Evolutionary conservation across 2,113 vertebrate genomes (phyloP), one percentile per base, ranked within the genome.

Genomic region (Gambusia affinis): DNA sequence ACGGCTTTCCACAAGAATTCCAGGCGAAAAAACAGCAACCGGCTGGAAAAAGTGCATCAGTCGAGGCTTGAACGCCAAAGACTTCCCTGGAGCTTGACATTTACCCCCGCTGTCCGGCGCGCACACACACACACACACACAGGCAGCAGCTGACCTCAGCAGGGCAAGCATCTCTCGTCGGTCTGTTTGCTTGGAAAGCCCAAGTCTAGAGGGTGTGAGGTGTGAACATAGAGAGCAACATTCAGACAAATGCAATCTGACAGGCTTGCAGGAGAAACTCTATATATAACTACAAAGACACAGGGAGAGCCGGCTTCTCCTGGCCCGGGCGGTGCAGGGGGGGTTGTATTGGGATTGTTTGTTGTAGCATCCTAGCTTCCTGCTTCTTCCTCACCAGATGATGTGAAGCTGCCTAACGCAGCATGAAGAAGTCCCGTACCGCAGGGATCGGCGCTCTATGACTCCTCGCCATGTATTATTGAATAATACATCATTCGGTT

Each of bases 231-330:
- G 80, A 81, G 84, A 83, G 82, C 67, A 39, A 44, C 72, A 51
- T 12, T 10, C 76, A 81, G 85, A 91, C 84, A 90, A 92, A 92
- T 85, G 79, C 84, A 85, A 85, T 30, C 63, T 91, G 91, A 89
- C 90, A 90, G 86, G 66, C 64, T 83, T 15, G 81, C 81, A 80
- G 83, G 85, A 89, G 78, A 78, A 84, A 81, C 81, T 89, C 88
- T 93, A 93, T 89, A 90, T 90, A 86, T 92, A 92, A 80, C 87
- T 83, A 63, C 84, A 87, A 66, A 83, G 86, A 87, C 81, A 72
- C 72, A 24, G 80, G 82, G 84, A 74, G 78, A 76, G 85, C 68
- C 80, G 63, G 84, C 51, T 66, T 72, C 75, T 89, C 75, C 3
- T 0, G 72, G 19, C 73, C 3, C 47, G 74, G 39, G 39, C 4